Percentiles rank a stretch among this genome's conserved stretches.
Conservation (phyloP, 2,797 vertebrate genomes). For the Phoxinus dragarum region DNA sequence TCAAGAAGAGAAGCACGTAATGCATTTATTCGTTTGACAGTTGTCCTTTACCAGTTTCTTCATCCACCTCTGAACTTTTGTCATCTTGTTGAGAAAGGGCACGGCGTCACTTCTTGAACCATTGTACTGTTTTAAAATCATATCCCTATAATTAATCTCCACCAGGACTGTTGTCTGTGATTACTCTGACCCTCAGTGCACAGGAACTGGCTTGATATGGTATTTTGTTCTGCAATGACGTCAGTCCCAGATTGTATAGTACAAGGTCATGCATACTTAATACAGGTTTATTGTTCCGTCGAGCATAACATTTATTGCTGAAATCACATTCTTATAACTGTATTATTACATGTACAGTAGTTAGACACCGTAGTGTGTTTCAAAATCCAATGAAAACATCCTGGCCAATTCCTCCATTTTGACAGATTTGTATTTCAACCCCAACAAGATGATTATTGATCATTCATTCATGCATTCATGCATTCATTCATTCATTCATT, state of each 20-base stretch:
- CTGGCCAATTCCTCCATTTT: not conserved
- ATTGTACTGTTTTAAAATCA: not conserved
- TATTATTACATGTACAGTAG: not conserved
- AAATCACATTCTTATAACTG: conserved; percentile 8
- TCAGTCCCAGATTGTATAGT: conserved; percentile 23
- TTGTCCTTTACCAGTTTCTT: not conserved
- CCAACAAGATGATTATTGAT: too few relatives aligned
- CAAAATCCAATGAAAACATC: not conserved
- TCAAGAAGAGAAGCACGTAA: not conserved
- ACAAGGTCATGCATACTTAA: conserved; percentile 31
- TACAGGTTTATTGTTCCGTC: not conserved
- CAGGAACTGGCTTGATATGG: conserved; percentile 21
- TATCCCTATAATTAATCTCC: not conserved
- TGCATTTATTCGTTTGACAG: not conserved
- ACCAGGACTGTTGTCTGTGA: not conserved
- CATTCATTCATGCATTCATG: too few relatives aligned
- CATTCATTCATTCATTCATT: too few relatives aligned
- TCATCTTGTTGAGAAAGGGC: not conserved
- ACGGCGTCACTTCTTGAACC: not conserved
- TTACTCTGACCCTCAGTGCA: conserved; percentile 12
- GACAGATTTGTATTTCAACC: not conserved
- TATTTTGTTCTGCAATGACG: conserved; percentile 32
- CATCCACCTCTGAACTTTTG: not conserved
- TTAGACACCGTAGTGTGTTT: not conserved
- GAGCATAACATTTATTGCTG: not conserved